These are phyloP conservation scores for Mya arenaria DNA, from an alignment of 1,140 invertebrate species.

Conservation along the genomic window DNA sequence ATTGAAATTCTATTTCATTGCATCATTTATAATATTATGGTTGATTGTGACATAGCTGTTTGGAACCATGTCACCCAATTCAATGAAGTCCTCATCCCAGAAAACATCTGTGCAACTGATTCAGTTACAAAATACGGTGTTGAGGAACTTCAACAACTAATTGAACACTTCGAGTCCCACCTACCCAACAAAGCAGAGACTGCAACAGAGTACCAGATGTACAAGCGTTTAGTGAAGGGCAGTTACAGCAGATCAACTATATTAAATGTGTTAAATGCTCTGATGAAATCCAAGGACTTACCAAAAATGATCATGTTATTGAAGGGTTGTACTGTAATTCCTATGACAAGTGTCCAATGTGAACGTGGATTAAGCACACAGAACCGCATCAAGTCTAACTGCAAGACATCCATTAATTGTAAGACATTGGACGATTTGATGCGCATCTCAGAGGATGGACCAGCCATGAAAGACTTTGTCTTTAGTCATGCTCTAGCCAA, in stretches of 20 bases:
- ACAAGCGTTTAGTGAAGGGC: constrained; percentile 8
- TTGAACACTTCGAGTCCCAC: neutral
- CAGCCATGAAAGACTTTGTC: neutral
- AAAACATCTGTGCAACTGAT: neutral
- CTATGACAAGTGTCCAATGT: constrained; percentile 23
- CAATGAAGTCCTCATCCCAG: neutral
- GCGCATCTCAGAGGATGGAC: constrained; percentile 16
- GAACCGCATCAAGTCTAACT: neutral
- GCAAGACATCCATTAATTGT: neutral
- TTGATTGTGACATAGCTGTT: too few relatives aligned
- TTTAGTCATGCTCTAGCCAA: neutral
- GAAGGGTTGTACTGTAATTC: constrained; percentile 12
- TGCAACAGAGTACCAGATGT: neutral
- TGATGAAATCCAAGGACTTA: neutral
- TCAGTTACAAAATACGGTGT: neutral
- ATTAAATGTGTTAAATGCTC: neutral
- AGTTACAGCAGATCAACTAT: neutral
- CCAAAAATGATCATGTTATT: constrained; percentile 8
- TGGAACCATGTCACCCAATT: too few relatives aligned
- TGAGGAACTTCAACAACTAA: neutral
- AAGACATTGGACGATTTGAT: constrained; percentile 22
- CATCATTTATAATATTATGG: too few relatives aligned
- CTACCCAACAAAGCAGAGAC: neutral
- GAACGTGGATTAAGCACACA: constrained; percentile 24
- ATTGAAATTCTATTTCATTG: too few relatives aligned